Conservation (phyloP, 64 coral and sea anemone genomes). For the Acropora yongei region DNA sequence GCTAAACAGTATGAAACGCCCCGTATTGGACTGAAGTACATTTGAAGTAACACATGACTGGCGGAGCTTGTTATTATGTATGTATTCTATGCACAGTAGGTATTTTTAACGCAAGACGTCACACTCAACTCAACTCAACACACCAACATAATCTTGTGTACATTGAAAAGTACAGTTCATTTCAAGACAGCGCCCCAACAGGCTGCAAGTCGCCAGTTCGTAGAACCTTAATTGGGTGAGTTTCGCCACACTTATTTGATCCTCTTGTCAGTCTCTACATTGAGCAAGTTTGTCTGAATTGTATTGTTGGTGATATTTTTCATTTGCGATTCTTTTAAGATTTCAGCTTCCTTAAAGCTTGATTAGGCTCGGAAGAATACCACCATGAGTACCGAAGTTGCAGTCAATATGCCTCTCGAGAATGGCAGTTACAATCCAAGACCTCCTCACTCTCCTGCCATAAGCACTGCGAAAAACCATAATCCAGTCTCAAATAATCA, state of each 20-base stretch:
- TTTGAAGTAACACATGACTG: not conserved
- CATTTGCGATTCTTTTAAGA: not conserved
- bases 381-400: not conserved
- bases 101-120: not conserved
- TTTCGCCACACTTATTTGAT: not conserved
- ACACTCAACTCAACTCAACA: not conserved
- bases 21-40: not conserved
- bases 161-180: not conserved
- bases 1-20: not conserved
- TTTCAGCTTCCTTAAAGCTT: not conserved
- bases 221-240: not conserved
- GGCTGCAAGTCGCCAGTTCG: not conserved
- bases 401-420: not conserved
- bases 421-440: not conserved
- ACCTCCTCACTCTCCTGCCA: not conserved
- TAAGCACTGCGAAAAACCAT: not conserved
- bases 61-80: not conserved
- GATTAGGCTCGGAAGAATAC: not conserved
- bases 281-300: not conserved
- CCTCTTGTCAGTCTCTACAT: not conserved
- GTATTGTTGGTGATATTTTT: not conserved
- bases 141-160: not conserved
- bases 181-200: not conserved
- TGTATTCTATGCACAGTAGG: not conserved
- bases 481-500: not conserved